Conservation (phyloP, 2,888 invertebrate genomes). For the Dasypolia templi region DNA sequence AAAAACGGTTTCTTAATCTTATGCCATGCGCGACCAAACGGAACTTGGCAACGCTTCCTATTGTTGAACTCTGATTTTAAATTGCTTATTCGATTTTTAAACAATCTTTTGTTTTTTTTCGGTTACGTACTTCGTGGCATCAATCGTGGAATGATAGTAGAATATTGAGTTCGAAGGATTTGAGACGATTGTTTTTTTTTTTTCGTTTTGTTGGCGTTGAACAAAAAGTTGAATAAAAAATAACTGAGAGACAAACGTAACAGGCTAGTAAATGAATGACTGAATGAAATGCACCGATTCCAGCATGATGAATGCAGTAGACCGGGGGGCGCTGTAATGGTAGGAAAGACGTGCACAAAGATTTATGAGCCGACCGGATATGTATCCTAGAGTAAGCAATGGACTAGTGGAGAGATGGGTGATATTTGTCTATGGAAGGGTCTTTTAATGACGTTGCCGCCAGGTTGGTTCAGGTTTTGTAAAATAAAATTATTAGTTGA, state of each 20-base stretch:
- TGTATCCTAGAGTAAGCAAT: too few relatives aligned
- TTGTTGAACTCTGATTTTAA: conserved; percentile 70
- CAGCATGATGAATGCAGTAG: too few relatives aligned
- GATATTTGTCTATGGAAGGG: too few relatives aligned
- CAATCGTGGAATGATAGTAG: conserved; percentile 26
- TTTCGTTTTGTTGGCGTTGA: not conserved
- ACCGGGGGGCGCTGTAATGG: too few relatives aligned
- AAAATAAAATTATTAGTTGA: conserved; percentile 8
- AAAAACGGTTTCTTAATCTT: conserved; percentile 82
- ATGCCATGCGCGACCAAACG: conserved; percentile 80
- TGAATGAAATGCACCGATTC: too few relatives aligned
- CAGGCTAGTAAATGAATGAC: too few relatives aligned
- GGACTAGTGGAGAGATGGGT: too few relatives aligned
- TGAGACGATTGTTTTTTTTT: conserved; percentile 20
- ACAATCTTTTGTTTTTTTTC: conserved; percentile 46
- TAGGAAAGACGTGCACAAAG: too few relatives aligned
- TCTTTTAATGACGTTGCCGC: too few relatives aligned
- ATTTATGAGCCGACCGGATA: too few relatives aligned
- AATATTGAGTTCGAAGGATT: conserved; percentile 32
- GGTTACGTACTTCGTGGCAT: conserved; percentile 3
- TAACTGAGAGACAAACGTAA: conserved; percentile 9
- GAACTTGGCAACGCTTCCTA: conserved; percentile 82
- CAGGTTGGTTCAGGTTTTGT: too few relatives aligned
- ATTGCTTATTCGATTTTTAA: conserved; percentile 61
- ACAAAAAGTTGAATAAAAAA: conserved; percentile 8